Percentiles rank a stretch among this genome's conserved stretches.
phyloP scores from a whole-genome alignment of 2,113 vertebrate species.

The Calyptommatus sinebrachiatus region DNA sequence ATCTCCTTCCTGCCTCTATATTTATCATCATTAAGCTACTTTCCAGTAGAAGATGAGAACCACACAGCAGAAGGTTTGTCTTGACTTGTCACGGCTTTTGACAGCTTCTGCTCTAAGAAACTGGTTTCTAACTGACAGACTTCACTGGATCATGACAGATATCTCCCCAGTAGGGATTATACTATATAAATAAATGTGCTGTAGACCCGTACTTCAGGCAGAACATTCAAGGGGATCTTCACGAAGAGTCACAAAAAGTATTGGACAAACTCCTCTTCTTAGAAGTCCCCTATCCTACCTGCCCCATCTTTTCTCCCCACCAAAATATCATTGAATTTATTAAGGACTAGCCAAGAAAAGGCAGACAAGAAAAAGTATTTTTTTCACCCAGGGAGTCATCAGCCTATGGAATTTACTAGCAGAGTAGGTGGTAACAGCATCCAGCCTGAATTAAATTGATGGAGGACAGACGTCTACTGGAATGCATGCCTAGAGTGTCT shows the following conservation, averaged over 20 bases:
- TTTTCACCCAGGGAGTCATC: too few species aligned
- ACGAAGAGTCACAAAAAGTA: not conserved
- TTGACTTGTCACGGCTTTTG: not conserved
- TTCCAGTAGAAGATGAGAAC: not conserved
- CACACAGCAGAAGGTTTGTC: not conserved
- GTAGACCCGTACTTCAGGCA: not conserved
- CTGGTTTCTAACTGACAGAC: conserved; percentile 9
- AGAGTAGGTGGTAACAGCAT: too few species aligned
- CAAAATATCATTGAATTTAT: too few species aligned
- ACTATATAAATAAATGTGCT: not conserved
- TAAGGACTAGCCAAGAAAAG: too few species aligned
- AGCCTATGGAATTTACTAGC: too few species aligned
- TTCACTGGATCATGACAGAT: not conserved
- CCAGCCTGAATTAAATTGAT: too few species aligned
- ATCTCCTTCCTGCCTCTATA: conserved; percentile 10
- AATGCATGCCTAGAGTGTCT: too few species aligned
- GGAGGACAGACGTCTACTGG: too few species aligned
- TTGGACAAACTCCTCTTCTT: not conserved
- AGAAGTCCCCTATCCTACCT: too few species aligned
- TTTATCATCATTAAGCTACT: conserved; percentile 6
- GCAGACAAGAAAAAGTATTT: too few species aligned
- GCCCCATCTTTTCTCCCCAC: too few species aligned
- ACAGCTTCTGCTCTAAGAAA: conserved; percentile 9
- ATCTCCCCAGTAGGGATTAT: not conserved
- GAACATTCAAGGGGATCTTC: not conserved